Base-by-base conservation (phyloP, 2,888 invertebrate genomes). In the Yponomeuta malinellus region DNA sequence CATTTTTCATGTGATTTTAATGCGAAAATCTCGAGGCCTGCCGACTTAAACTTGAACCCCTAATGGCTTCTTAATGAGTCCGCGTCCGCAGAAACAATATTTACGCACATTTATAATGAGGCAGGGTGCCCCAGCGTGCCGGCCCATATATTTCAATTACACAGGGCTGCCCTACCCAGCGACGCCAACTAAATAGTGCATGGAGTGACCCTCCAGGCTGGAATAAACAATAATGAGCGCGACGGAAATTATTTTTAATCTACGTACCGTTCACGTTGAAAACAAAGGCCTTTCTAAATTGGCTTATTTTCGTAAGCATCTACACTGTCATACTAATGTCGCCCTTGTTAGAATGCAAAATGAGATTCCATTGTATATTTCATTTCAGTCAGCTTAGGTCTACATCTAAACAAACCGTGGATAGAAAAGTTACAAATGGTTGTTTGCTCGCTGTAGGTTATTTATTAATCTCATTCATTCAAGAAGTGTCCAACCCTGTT, bases 31-130 rank as follows among this genome's bases (percentile, higher is more conserved):
- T 73, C 76, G 74, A 74, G 74, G 76, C 37, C 43, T 15, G 43
- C n/a, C 65, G 31, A 29, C 78, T 80, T 80, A 79, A 76, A 76
- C 78, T 76, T 72, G 70, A 75, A 77, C 76, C 78, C 78, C 76
- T 86, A 86, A 88, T 86, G 86, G 83, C 78, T 86, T 86, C 83
- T 85, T 87, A 85, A 86, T 86, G 86, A 86, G 82, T 73, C 77
- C 76, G 77, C 74, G 76, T 75, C 75, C 74, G 74, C 77, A 78
- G 78, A 77, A 84, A 85, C 83, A 85, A 85, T 86, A 87, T 88
- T 87, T 86, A 83, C 77, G 77, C 74, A 77, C 84, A 86, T 87
- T 86, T 84, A 83, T 84, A 85, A 86, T 83, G 82, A 84, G 80
- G 75, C 74, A 71, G 73, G 65, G 65, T 12, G 65, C 12, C 31